These are phyloP conservation scores for Polia nebulosa DNA, from an alignment of 2,888 invertebrate genomes.

Conservation along the genomic window DNA sequence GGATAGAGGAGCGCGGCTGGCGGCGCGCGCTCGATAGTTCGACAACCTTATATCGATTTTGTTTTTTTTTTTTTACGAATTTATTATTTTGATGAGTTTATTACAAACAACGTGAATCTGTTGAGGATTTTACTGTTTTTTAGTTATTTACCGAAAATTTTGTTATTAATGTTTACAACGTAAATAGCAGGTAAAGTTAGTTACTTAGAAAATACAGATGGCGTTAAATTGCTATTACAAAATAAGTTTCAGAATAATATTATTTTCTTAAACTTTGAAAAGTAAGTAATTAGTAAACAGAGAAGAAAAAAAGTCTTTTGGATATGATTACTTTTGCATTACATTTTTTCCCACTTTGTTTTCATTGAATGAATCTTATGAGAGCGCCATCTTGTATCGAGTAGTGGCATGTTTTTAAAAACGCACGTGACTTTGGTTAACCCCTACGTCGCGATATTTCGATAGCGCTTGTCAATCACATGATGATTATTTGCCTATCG, in stretches of 20 bases:
- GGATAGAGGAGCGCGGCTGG: conserved; percentile 25
- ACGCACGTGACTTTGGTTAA: neutral
- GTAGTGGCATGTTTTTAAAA: conserved; percentile 63
- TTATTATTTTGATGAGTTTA: neutral
- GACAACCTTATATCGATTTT: conserved; percentile 44
- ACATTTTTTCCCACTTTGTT: neutral
- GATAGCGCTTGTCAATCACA: too few species aligned
- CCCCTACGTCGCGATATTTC: too few species aligned
- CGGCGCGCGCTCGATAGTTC: conserved; percentile 8
- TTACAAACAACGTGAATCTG: neutral
- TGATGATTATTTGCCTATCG: too few species aligned
- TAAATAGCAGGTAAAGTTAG: neutral
- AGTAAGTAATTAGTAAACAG: neutral
- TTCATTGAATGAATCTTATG: neutral
- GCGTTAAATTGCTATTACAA: conserved; percentile 11
- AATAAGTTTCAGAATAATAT: neutral
- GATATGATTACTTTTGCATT: neutral
- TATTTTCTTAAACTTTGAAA: neutral
- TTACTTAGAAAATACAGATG: conserved; percentile 25
- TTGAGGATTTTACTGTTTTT: neutral
- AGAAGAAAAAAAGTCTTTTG: neutral
- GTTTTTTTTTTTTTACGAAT: neutral
- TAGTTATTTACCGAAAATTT: neutral
- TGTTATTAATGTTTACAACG: neutral
- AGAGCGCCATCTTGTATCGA: conserved; percentile 73